Evolutionary conservation across 2,113 vertebrate species (phyloP).

Genomic region (Nothoprocta perdicaria): DNA sequence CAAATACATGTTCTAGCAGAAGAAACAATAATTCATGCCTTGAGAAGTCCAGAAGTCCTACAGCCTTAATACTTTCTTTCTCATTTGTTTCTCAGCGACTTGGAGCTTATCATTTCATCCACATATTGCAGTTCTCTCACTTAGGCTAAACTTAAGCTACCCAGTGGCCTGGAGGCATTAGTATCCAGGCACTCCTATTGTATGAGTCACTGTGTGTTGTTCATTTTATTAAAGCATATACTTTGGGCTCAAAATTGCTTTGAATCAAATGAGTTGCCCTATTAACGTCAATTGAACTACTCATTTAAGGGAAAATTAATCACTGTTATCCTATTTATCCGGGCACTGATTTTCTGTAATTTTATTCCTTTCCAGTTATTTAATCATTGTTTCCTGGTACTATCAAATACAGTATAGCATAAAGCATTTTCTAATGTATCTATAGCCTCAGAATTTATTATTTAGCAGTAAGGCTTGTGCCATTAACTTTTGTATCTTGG

Average conservation of each 20-base stretch:
- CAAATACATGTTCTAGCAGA: background rate
- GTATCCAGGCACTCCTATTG: background rate
- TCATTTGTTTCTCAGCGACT: background rate
- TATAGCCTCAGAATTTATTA: background rate
- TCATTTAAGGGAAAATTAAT: slow-evolving; percentile 44
- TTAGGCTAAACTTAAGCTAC: slow-evolving; percentile 11
- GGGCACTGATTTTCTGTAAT: slow-evolving; percentile 24
- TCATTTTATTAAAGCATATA: background rate
- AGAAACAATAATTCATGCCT: background rate
- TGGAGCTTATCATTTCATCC: background rate
- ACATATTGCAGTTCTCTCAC: background rate
- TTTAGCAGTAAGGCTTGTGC: background rate
- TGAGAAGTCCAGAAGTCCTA: background rate
- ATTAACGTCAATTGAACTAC: slow-evolving; percentile 18
- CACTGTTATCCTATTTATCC: slow-evolving; percentile 21
- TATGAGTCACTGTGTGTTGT: background rate
- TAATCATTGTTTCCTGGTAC: background rate
- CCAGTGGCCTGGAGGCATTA: background rate
- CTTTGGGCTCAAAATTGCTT: background rate
- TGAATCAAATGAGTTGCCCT: slow-evolving; percentile 11
- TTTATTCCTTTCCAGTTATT: slow-evolving; percentile 37
- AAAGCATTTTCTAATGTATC: background rate
- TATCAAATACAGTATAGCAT: background rate
- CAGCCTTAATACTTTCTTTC: background rate
- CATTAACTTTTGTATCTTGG: background rate